These are phyloP conservation scores for Megatriorchis doriae DNA, from an alignment of 2,113 vertebrate genomes.

Conservation along the genomic window DNA sequence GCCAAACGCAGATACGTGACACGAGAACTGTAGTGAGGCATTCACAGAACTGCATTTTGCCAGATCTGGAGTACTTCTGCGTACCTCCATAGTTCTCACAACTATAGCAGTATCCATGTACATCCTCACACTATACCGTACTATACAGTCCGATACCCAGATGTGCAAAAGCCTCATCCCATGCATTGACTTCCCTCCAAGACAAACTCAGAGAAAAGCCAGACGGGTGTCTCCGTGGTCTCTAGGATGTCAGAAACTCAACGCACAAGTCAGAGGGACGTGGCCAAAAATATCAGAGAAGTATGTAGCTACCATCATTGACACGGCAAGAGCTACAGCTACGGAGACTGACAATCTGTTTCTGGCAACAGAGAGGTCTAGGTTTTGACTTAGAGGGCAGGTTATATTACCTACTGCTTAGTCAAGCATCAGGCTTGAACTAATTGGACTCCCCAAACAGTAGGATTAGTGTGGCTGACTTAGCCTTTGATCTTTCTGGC, in stretches of 20 bases:
- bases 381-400: background rate
- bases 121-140: background rate
- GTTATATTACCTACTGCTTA: background rate
- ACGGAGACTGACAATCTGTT: accelerated
- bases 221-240: background rate
- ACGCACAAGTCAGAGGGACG: accelerated
- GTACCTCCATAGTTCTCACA: background rate
- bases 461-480: background rate
- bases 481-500: background rate
- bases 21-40: background rate
- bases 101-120: background rate
- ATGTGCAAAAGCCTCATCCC: background rate
- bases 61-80: background rate
- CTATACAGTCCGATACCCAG: background rate
- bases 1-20: background rate
- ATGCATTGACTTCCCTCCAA: background rate
- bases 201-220: background rate
- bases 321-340: background rate
- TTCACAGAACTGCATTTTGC: background rate
- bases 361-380: background rate
- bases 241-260: background rate
- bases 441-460: background rate
- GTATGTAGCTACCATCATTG: background rate
- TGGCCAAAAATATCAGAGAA: background rate
- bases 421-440: background rate